Evolutionary conservation across 2,113 vertebrate species (phyloP).

Genomic region (Paramormyrops kingsleyae): DNA sequence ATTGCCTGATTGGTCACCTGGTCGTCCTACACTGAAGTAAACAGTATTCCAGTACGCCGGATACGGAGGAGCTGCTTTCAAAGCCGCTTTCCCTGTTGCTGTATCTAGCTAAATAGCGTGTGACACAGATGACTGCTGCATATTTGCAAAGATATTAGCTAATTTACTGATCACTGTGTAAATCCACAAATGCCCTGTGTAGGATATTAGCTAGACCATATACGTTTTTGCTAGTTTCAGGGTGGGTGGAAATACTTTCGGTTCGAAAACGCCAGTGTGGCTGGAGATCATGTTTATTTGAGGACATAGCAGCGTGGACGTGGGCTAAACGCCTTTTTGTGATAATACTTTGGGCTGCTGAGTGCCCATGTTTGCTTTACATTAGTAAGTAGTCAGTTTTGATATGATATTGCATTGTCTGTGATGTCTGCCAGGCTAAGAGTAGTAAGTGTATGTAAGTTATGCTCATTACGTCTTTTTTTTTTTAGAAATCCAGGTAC

Average conservation of each 20-base stretch:
- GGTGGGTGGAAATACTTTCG: not conserved
- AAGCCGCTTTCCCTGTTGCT: not conserved
- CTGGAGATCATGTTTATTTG: not conserved
- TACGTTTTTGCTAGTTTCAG: not conserved
- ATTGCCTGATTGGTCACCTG: not conserved
- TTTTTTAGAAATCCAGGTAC: not conserved
- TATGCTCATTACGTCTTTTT: not conserved
- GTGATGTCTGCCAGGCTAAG: not conserved
- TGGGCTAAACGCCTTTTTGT: not conserved
- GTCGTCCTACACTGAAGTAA: not conserved
- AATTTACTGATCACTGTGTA: not conserved
- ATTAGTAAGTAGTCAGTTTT: not conserved
- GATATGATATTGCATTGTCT: not conserved
- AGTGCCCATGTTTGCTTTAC: not conserved
- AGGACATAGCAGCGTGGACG: not conserved
- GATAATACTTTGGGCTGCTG: not conserved
- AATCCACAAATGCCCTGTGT: not conserved
- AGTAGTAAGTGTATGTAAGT: not conserved
- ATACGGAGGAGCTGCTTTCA: not conserved
- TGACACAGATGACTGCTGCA: not conserved
- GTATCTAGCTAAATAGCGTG: not conserved
- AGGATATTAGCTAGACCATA: not conserved
- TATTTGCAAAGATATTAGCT: not conserved
- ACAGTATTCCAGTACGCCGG: not conserved
- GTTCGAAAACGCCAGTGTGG: too few species aligned